Evolutionary conservation across 64 coral and sea anemone genomes (phyloP).

Genomic region (Porites australiensis): DNA sequence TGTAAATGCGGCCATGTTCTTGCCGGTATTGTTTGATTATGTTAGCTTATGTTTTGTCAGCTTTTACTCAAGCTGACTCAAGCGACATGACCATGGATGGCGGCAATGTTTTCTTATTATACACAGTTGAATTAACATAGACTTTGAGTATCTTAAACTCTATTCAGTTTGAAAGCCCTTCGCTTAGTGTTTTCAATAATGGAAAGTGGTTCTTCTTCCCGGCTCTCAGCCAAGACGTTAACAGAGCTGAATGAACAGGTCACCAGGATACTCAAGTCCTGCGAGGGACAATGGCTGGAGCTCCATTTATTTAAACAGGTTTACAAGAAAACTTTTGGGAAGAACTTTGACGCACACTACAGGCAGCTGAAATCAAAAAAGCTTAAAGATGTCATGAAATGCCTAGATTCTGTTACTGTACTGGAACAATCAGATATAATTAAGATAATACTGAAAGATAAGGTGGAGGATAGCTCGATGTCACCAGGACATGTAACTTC

Average conservation of each 20-base stretch:
- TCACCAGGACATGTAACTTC: neutral
- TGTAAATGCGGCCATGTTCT: neutral
- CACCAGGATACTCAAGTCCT: neutral
- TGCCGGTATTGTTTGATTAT: too few species aligned
- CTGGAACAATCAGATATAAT: neutral
- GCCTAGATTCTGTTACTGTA: neutral
- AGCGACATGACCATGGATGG: too few species aligned
- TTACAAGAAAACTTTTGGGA: neutral
- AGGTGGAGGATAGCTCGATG: too few species aligned
- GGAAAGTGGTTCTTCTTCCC: neutral
- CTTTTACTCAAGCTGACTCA: too few species aligned
- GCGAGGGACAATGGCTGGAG: constrained; percentile 1
- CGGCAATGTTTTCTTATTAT: too few species aligned
- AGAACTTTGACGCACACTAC: neutral
- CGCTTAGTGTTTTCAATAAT: neutral
- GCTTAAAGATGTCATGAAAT: neutral
- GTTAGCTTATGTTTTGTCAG: too few species aligned
- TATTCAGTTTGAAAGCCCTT: too few species aligned
- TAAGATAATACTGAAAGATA: neutral
- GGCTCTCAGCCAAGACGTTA: neutral
- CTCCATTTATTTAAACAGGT: neutral
- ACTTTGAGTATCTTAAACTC: neutral
- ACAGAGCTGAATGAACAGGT: neutral
- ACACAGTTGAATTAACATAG: too few species aligned
- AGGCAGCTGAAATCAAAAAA: neutral